Conservation (phyloP, 2,113 vertebrate genomes). For the Nibea coibor region DNA sequence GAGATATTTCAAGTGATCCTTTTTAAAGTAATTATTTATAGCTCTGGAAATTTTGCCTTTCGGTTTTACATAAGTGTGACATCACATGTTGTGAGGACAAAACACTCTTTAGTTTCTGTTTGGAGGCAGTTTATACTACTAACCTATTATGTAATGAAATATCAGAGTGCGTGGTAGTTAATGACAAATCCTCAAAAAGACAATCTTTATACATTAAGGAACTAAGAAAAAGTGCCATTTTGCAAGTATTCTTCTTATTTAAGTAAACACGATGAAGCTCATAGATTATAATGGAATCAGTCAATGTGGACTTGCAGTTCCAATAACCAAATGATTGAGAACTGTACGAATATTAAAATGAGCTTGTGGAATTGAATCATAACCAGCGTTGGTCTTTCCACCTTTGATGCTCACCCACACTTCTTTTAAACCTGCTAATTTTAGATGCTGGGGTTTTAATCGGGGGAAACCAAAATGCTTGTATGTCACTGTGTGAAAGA, state of each 20-base stretch:
- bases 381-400: conserved; percentile 43
- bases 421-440: conserved; percentile 74
- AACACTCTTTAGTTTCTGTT: neutral
- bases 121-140: neutral
- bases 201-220: neutral
- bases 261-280: neutral
- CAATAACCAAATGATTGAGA: neutral
- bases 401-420: conserved; percentile 62
- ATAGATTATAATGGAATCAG: conserved; percentile 3
- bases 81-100: neutral
- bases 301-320: neutral
- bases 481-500: neutral
- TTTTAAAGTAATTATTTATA: neutral
- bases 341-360: conserved; percentile 37
- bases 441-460: conserved; percentile 65
- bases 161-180: neutral
- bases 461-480: conserved; percentile 40
- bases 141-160: neutral
- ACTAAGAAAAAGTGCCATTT: neutral
- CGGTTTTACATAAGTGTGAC: neutral
- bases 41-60: too few relatives aligned
- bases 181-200: neutral
- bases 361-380: conserved; percentile 64
- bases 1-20: neutral
- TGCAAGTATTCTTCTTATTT: neutral